phyloP scores from a whole-genome alignment of 1,140 invertebrate species.

The Calephelis virginiensis region DNA sequence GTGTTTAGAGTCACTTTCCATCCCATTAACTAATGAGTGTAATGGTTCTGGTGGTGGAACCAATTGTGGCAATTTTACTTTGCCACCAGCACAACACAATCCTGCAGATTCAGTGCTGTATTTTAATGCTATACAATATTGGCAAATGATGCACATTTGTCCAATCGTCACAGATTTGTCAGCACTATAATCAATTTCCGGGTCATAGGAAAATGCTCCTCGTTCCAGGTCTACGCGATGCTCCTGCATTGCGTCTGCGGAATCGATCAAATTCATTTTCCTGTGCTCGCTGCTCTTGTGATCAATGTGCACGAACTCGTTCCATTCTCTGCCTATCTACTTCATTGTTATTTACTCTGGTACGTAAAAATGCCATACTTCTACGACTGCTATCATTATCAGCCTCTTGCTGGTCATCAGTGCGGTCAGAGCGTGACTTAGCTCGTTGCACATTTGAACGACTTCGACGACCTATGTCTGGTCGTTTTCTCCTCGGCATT shows the following conservation, averaged over 20 bases:
- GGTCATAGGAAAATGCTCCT: constrained; percentile 41
- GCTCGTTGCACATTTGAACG: too few species aligned
- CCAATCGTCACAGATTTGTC: constrained; percentile 40
- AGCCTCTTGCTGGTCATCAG: too few species aligned
- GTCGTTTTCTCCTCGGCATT: too few species aligned
- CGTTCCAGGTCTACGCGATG: constrained; percentile 30
- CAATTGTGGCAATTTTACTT: constrained; percentile 47
- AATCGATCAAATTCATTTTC: constrained; percentile 40
- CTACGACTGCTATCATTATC: constrained; percentile 24
- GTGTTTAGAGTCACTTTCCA: too few species aligned
- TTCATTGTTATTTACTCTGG: constrained; percentile 42
- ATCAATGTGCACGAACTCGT: constrained; percentile 49
- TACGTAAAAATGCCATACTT: constrained; percentile 44
- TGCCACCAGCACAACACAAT: too few species aligned
- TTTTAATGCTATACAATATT: constrained; percentile 59
- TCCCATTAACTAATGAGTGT: too few species aligned
- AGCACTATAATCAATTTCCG: constrained; percentile 38
- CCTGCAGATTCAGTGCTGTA: constrained; percentile 52
- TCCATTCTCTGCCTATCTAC: constrained; percentile 48
- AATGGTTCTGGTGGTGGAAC: too few species aligned
- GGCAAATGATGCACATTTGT: constrained; percentile 41
- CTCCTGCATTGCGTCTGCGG: constrained; percentile 39
- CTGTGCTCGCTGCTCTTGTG: constrained; percentile 40
- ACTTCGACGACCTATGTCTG: too few species aligned
- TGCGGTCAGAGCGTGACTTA: too few species aligned